phyloP scores from a whole-genome alignment of 2,888 invertebrate species.

The Oligia fasciuncula region DNA sequence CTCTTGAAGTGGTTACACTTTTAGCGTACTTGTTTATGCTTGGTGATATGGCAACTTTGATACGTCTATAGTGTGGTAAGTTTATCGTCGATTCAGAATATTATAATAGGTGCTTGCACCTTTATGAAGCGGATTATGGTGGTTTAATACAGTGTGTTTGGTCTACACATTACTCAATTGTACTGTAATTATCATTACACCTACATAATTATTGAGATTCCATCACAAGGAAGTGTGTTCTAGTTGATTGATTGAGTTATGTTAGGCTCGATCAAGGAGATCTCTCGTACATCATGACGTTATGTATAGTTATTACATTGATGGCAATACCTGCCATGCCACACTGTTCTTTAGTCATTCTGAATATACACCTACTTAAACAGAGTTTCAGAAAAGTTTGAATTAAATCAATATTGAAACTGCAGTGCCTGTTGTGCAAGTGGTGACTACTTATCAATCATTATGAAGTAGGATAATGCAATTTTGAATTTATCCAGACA shows the following conservation, averaged over 20 bases:
- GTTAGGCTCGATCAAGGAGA: conserved; percentile 5
- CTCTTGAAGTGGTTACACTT: conserved; percentile 34
- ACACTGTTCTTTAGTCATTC: background rate
- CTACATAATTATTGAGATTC: conserved; percentile 12
- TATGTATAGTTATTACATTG: background rate
- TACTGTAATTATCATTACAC: background rate
- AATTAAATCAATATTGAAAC: background rate
- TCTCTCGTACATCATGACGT: background rate
- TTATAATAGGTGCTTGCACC: conserved; percentile 15
- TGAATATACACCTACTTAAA: background rate
- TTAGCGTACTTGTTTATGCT: conserved; percentile 37
- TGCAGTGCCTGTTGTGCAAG: background rate
- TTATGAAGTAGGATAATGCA: background rate
- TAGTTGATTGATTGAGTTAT: conserved; percentile 29
- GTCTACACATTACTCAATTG: conserved; percentile 7
- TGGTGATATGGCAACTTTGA: conserved; percentile 37
- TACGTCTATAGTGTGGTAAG: conserved; percentile 19
- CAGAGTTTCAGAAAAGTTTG: background rate
- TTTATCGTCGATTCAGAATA: conserved; percentile 31
- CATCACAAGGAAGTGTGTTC: conserved; percentile 3
- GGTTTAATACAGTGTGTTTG: background rate
- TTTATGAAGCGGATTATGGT: conserved; percentile 8
- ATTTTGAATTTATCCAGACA: background rate
- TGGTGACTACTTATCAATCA: background rate
- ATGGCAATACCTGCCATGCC: background rate